These are phyloP conservation scores for Menidia menidia DNA, from an alignment of 2,797 vertebrate species.

Conservation along the genomic window DNA sequence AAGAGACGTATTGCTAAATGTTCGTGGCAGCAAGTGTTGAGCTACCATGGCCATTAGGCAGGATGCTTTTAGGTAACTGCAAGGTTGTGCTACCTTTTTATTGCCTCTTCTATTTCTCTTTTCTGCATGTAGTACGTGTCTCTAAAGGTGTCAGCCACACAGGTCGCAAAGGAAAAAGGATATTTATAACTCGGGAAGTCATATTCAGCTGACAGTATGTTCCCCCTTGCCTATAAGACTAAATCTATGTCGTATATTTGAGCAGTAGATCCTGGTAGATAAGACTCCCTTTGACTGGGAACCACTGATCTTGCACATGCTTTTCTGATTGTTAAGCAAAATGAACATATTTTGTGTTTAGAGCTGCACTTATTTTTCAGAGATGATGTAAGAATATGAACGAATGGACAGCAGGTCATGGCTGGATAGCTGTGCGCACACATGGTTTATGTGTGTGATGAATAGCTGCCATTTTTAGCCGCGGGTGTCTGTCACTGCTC, in stretches of 20 bases:
- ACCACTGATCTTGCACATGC: conserved; percentile 1
- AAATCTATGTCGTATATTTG: conserved; percentile 25
- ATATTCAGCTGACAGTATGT: conserved; percentile 22
- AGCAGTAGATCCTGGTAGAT: conserved; percentile 15
- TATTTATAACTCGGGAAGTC: conserved; percentile 55
- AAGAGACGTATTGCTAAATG: conserved; percentile 25
- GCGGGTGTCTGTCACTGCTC: conserved; percentile 49
- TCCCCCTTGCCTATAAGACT: conserved; percentile 23
- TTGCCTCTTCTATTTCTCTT: conserved; percentile 39
- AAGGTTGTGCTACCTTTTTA: conserved; percentile 43
- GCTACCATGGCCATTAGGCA: conserved; percentile 31
- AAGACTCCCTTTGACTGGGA: conserved; percentile 15
- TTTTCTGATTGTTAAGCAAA: conserved; percentile 15
- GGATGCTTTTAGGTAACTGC: conserved; percentile 48
- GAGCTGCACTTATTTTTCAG: not conserved
- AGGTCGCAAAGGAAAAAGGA: conserved; percentile 25
- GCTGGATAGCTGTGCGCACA: conserved; percentile 39
- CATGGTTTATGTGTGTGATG: conserved; percentile 63
- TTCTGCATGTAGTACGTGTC: conserved; percentile 40
- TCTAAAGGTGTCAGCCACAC: conserved; percentile 39
- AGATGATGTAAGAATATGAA: conserved; percentile 16
- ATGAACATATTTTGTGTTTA: conserved; percentile 4
- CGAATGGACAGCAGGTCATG: conserved; percentile 25
- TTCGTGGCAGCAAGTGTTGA: not conserved
- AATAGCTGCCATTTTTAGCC: conserved; percentile 74